phyloP scores from a whole-genome alignment of 2,888 invertebrate species.

The Andrena marginata region DNA sequence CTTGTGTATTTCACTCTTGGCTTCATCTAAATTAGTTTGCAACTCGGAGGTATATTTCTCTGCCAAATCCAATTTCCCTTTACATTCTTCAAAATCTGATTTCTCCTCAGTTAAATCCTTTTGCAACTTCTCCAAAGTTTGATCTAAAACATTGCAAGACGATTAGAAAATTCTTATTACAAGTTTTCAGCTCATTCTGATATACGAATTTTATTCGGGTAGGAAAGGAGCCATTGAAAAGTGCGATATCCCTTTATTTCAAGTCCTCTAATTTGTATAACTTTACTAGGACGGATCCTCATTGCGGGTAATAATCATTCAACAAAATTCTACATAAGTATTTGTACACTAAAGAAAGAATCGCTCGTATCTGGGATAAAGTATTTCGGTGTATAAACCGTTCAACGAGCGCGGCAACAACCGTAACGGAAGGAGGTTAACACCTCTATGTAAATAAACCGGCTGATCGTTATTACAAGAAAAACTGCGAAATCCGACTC shows the following conservation, averaged over 20 bases:
- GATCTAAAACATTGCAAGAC: slow-evolving; percentile 84
- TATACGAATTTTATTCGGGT: background rate
- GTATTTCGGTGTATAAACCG: background rate
- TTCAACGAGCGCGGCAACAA: slow-evolving; percentile 12
- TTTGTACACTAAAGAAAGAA: background rate
- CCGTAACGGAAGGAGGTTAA: slow-evolving; percentile 30
- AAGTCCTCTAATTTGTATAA: slow-evolving; percentile 1
- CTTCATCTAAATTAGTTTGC: slow-evolving; percentile 88
- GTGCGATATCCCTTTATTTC: background rate
- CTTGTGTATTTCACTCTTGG: slow-evolving; percentile 88
- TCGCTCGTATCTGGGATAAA: background rate
- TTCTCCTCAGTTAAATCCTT: slow-evolving; percentile 87
- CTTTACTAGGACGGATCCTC: background rate
- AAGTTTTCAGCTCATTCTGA: too few relatives aligned
- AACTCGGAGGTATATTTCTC: slow-evolving; percentile 89
- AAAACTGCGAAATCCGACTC: slow-evolving; percentile 20
- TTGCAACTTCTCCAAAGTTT: slow-evolving; percentile 87
- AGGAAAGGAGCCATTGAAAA: background rate
- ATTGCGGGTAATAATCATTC: background rate
- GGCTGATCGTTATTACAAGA: slow-evolving; percentile 5
- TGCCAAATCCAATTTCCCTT: slow-evolving; percentile 88
- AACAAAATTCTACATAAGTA: background rate
- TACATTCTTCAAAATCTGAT: slow-evolving; percentile 88
- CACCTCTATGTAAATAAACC: slow-evolving; percentile 43
- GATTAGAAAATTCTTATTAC: slow-evolving; percentile 7